Conservation (phyloP, 2,797 vertebrate genomes). For the Sparus aurata region DNA sequence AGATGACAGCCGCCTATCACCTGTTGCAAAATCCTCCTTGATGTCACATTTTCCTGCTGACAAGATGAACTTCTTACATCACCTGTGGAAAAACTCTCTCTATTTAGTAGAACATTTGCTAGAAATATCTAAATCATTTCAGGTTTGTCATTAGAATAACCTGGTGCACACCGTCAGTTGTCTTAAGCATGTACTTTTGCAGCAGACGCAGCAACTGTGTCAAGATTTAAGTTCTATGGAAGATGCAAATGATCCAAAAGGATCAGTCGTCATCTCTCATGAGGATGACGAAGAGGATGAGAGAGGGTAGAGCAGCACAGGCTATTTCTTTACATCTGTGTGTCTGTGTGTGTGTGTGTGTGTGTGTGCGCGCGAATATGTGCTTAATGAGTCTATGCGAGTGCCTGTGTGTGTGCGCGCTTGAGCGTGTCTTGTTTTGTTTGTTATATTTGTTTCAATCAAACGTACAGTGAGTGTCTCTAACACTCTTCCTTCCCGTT, state of each 20-base stretch:
- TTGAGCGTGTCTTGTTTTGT: conserved; percentile 60
- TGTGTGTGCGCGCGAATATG: conserved; percentile 6
- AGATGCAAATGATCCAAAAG: conserved; percentile 78
- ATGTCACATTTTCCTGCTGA: neutral
- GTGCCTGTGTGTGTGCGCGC: conserved; percentile 19
- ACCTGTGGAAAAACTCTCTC: conserved; percentile 15
- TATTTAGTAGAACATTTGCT: conserved; percentile 1
- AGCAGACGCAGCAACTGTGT: conserved; percentile 62
- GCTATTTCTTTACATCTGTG: conserved; percentile 72
- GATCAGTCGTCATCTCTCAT: conserved; percentile 82
- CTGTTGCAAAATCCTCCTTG: conserved; percentile 26
- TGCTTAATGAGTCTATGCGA: neutral
- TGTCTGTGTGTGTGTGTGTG: conserved; percentile 53
- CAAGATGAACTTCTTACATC: neutral
- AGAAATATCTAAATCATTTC: conserved; percentile 1
- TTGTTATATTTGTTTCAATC: conserved; percentile 58
- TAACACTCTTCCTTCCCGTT: conserved; percentile 91
- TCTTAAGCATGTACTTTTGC: conserved; percentile 76
- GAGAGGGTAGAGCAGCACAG: conserved; percentile 76
- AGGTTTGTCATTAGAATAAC: conserved; percentile 12
- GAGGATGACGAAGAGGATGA: conserved; percentile 79
- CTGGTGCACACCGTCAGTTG: conserved; percentile 34
- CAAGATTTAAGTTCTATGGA: conserved; percentile 53
- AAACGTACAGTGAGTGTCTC: conserved; percentile 62
- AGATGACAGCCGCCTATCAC: conserved; percentile 1